Conservation (phyloP, 2,113 vertebrate genomes). For the Petrocephalus zakoni region DNA sequence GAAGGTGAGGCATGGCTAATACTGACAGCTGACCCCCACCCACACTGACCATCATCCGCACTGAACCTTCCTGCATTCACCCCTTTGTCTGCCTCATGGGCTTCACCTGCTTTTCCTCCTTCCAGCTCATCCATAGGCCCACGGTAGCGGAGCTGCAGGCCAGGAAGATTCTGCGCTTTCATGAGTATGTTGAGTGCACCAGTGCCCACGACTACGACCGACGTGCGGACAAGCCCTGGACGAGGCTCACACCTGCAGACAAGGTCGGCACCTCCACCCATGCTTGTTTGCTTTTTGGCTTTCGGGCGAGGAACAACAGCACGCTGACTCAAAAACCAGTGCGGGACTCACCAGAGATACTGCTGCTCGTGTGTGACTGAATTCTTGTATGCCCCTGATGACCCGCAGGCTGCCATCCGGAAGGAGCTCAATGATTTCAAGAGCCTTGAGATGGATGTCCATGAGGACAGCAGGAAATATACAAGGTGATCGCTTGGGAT, state of each 20-base stretch:
- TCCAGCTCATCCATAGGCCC: constrained; percentile 89
- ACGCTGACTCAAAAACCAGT: background rate
- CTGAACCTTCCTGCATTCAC: background rate
- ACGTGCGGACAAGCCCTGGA: constrained; percentile 94
- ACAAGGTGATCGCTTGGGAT: constrained; percentile 67
- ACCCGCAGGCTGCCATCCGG: constrained; percentile 82
- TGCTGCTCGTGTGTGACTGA: background rate
- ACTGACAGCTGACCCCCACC: constrained; percentile 10
- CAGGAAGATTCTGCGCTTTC: constrained; percentile 92
- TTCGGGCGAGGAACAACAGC: background rate
- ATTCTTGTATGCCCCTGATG: constrained; percentile 17
- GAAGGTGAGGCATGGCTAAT: constrained; percentile 67
- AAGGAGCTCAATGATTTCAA: constrained; percentile 97
- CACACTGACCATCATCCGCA: background rate
- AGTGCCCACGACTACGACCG: constrained; percentile 93
- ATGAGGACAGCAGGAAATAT: constrained; percentile 88
- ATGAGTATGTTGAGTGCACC: constrained; percentile 89
- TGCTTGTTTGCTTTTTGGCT: background rate
- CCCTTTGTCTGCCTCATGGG: background rate
- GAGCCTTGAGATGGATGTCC: constrained; percentile 96
- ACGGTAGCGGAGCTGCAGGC: constrained; percentile 90
- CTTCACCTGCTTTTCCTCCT: background rate
- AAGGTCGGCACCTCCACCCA: constrained; percentile 64
- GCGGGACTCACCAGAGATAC: background rate
- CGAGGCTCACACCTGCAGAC: constrained; percentile 90